phyloP scores from a whole-genome alignment of 2,888 invertebrate species.

The Pedicia rivosa region DNA sequence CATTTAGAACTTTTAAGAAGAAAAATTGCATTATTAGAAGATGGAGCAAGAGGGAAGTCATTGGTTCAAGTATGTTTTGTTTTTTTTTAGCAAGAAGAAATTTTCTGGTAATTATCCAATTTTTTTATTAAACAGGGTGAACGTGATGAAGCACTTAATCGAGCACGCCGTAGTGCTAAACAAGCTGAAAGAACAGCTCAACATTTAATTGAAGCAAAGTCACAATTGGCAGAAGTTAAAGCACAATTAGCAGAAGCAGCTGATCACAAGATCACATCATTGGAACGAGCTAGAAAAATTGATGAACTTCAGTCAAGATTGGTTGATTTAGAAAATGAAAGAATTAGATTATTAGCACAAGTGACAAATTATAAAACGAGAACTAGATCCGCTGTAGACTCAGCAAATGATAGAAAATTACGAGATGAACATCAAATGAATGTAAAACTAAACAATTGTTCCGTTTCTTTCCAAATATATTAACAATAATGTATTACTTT shows the following conservation, averaged over 20 bases:
- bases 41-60: slow-evolving; percentile 45
- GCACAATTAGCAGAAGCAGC: slow-evolving; percentile 72
- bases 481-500: neutral
- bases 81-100: neutral
- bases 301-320: slow-evolving; percentile 69
- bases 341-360: slow-evolving; percentile 37
- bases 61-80: slow-evolving; percentile 30
- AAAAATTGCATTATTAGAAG: slow-evolving; percentile 73
- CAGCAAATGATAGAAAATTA: slow-evolving; percentile 25
- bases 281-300: slow-evolving; percentile 68
- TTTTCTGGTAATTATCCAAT: too few relatives aligned
- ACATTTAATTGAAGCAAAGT: slow-evolving; percentile 67
- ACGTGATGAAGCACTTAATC: slow-evolving; percentile 47
- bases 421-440: slow-evolving; percentile 29
- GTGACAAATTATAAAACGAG: slow-evolving; percentile 23
- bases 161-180: slow-evolving; percentile 66
- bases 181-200: slow-evolving; percentile 67
- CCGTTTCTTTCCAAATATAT: neutral
- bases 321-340: slow-evolving; percentile 63
- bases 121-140: slow-evolving; percentile 32
- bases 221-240: slow-evolving; percentile 68
- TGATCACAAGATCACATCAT: slow-evolving; percentile 73
- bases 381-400: slow-evolving; percentile 24
- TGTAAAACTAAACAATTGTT: slow-evolving; percentile 15
- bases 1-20: slow-evolving; percentile 79